Base-by-base conservation (phyloP, 2,113 vertebrate genomes). In the Cyanoderma ruficeps region DNA sequence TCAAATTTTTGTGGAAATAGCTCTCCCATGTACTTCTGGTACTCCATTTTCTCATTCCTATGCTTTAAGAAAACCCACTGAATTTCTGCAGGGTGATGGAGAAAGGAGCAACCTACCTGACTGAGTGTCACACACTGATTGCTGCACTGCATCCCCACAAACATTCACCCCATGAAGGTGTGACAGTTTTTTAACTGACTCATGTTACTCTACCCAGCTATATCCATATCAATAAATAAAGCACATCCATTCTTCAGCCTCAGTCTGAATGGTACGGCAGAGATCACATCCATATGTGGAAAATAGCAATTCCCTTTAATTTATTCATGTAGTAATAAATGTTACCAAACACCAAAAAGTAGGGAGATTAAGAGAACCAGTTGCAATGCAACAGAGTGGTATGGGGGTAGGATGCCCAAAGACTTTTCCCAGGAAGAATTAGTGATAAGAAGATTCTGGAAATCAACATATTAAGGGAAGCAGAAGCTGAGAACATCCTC, bases 61-160 rank as follows among this genome's bases (percentile, higher is more conserved):
- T 0, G 1, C 9, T 60, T 64, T 24, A 60, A 16, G 19, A 30
- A 68, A 68, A 30, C 10, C 33, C 5, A 2, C 8, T 28, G 25
- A 13, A 78, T 64, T 56, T 59, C 33, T 70, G 15, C 8, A 46
- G 50, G 37, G 37, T 49, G 37, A 8, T n/a, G 47, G 5, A 56
- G 8, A 21, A 74, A 35, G 16, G 19, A 49, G 9, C 24, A 77
- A 42, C 15, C 3, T 49, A 9, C 5, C 11, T 60, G 19, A 23
- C n/a, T 47, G 28, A 24, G 15, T 2, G 5, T 28, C 15, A 49
- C 44, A 27, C 14, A 27, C 12, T 0, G 0, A 11, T 13, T 23
- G 6, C 49, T 47, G 10, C 67, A 15, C 25, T 56, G 8, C 2
- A 3, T 33, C 12, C 21, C 12, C 35, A 39, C 15, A 9, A 59